Evolutionary conservation across 1,140 invertebrate species (phyloP).

Genomic region (Drosophila pectinifera): DNA sequence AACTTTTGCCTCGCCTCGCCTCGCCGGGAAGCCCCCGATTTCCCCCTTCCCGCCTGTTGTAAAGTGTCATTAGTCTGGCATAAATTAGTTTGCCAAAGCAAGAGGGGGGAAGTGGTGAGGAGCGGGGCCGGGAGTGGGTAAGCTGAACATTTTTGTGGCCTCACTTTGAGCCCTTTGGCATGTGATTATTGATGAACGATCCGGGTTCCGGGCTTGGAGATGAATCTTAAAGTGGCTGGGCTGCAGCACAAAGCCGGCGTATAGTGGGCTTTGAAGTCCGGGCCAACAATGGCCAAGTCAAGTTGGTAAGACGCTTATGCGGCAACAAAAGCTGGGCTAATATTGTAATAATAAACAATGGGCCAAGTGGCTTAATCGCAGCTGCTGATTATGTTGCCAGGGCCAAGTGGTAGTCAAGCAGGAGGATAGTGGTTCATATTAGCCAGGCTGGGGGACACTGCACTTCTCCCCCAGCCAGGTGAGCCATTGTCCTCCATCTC

Average conservation of each 20-base stretch:
- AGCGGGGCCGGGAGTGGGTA: background rate
- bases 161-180: conserved; percentile 68
- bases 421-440: conserved; percentile 4
- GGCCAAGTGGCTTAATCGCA: conserved; percentile 81
- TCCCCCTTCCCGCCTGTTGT: conserved; percentile 34
- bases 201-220: conserved; percentile 43
- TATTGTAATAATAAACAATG: conserved; percentile 83
- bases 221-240: conserved; percentile 29
- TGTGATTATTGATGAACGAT: conserved; percentile 83
- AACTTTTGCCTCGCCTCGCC: conserved; percentile 66
- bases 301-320: conserved; percentile 45
- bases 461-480: conserved; percentile 30
- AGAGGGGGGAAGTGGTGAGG: background rate
- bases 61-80: conserved; percentile 83
- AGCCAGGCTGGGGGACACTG: conserved; percentile 16
- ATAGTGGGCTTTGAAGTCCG: conserved; percentile 57
- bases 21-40: background rate
- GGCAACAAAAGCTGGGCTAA: conserved; percentile 79
- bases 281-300: conserved; percentile 50
- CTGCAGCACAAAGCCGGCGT: conserved; percentile 26
- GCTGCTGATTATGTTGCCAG: conserved; percentile 77
- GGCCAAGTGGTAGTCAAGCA: conserved; percentile 65
- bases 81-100: conserved; percentile 73
- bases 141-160: conserved; percentile 71
- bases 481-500: background rate